phyloP scores from a whole-genome alignment of 2,797 vertebrate species.

The Schizopygopsis pylzovi region DNA sequence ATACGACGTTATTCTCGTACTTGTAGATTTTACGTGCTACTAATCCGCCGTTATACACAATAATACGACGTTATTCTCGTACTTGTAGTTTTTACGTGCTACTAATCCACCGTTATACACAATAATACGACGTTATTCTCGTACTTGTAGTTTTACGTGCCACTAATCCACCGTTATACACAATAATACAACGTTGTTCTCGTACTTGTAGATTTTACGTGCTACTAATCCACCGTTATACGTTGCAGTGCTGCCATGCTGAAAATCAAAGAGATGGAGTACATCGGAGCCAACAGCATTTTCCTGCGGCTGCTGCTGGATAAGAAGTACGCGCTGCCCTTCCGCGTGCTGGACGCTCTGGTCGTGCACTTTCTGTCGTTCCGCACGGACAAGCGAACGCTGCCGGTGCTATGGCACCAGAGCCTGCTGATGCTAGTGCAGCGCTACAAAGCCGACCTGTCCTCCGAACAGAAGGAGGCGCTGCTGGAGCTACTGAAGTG shows the following conservation, averaged over 20 bases:
- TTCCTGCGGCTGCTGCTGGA: conserved; percentile 95
- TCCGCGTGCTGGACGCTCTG: conserved; percentile 94
- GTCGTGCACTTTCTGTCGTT: conserved; percentile 96
- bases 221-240: background rate
- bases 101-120: too few relatives aligned
- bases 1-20: too few relatives aligned
- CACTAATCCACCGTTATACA: too few relatives aligned
- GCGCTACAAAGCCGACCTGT: conserved; percentile 95
- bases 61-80: too few relatives aligned
- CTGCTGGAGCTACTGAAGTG: conserved; percentile 91
- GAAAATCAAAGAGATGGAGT: conserved; percentile 96
- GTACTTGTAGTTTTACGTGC: too few relatives aligned
- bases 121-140: too few relatives aligned
- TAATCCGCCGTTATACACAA: too few relatives aligned
- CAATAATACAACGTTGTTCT: too few relatives aligned
- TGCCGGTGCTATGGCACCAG: conserved; percentile 98
- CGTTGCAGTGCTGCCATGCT: conserved; percentile 90
- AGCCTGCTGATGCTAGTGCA: conserved; percentile 91
- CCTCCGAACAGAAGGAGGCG: conserved; percentile 90
- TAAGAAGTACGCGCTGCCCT: conserved; percentile 97
- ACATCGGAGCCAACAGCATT: conserved; percentile 96
- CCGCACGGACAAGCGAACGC: conserved; percentile 83
- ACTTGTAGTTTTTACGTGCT: too few relatives aligned
- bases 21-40: too few relatives aligned
- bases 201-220: too few relatives aligned